Evolutionary conservation across 2,113 vertebrate genomes (phyloP).

Genomic region (Pomatostomus ruficeps): DNA sequence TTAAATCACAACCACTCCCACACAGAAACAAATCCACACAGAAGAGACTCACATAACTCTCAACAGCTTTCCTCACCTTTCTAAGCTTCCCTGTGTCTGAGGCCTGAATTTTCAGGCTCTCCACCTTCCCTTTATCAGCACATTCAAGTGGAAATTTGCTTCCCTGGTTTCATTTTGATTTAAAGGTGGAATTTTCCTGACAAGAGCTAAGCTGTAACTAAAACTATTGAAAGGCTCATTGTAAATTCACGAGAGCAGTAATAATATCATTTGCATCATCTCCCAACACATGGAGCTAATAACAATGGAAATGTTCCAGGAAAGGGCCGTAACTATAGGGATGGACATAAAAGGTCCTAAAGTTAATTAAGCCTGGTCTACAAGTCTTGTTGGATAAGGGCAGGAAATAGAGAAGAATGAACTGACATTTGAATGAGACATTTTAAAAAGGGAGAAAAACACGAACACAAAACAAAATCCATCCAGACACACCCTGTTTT

Average conservation of each 20-base stretch:
- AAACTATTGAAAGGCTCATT: not conserved
- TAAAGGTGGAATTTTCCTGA: not conserved
- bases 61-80: not conserved
- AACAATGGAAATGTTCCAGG: constrained; percentile 37
- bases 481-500: not conserved
- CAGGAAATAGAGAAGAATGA: constrained; percentile 57
- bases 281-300: not conserved
- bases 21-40: not conserved
- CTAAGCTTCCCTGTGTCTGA: not conserved
- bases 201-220: not conserved
- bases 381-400: not conserved
- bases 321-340: not conserved
- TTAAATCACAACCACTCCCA: not conserved
- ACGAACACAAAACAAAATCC: not conserved
- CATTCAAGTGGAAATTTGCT: not conserved
- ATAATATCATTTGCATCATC: constrained; percentile 16
- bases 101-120: not conserved
- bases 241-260: not conserved
- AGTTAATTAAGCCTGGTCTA: constrained; percentile 24
- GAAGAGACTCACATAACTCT: not conserved
- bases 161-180: not conserved
- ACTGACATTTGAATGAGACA: constrained; percentile 26
- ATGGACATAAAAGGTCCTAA: constrained; percentile 16
- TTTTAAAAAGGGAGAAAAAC: constrained; percentile 3
- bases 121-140: not conserved